Percentiles rank a stretch among this genome's conserved stretches.
phyloP scores from a whole-genome alignment of 2,888 invertebrate genomes.

The Crocallis elinguaria region DNA sequence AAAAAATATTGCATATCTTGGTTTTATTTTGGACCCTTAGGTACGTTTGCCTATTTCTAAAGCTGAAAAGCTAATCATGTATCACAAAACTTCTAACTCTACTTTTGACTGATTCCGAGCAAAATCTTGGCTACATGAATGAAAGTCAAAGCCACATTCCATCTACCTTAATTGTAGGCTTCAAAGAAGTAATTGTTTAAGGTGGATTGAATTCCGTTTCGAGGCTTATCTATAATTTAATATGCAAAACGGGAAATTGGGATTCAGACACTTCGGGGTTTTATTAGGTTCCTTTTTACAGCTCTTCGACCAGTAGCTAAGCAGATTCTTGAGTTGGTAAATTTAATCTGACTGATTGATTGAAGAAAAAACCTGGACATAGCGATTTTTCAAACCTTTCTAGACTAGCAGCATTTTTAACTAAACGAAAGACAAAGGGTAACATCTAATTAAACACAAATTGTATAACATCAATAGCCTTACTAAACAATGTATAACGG shows the following conservation, averaged over 20 bases:
- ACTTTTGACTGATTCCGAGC: neutral
- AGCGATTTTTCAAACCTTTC: no score
- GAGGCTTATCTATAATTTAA: constrained; percentile 7
- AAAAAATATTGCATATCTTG: no score
- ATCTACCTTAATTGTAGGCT: constrained; percentile 23
- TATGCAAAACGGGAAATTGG: constrained; percentile 4
- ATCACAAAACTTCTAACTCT: no score
- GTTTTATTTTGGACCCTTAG: no score
- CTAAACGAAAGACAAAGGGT: no score
- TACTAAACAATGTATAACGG: no score
- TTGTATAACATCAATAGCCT: no score
- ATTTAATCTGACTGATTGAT: neutral
- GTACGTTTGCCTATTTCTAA: no score
- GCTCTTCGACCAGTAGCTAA: neutral
- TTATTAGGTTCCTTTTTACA: neutral
- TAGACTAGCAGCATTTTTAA: no score
- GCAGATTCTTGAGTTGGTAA: neutral
- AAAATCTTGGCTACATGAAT: neutral
- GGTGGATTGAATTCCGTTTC: constrained; percentile 7
- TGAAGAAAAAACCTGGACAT: no score
- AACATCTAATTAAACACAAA: no score
- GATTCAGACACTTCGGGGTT: neutral
- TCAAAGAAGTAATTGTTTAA: constrained; percentile 15
- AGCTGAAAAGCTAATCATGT: no score
- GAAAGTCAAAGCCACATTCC: constrained; percentile 25